Conservation (phyloP, 2,113 vertebrate genomes). For the Lycocorax pyrrhopterus region DNA sequence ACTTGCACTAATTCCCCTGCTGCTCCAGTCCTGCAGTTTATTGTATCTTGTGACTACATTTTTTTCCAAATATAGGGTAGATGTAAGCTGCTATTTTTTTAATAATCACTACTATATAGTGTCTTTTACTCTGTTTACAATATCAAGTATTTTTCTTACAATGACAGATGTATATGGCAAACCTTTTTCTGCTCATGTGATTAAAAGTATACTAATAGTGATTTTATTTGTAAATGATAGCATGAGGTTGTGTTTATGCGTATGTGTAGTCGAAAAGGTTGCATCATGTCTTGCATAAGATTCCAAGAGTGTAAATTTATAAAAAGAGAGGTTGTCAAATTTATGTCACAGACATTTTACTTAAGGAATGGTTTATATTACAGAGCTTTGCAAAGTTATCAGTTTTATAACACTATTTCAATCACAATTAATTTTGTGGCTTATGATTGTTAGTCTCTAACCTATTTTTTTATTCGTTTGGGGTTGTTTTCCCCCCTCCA, state of each 20-base stretch:
- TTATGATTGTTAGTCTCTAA: conserved; percentile 55
- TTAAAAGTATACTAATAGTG: conserved; percentile 57
- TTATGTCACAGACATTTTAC: conserved; percentile 67
- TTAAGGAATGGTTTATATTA: conserved; percentile 65
- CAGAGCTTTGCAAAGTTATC: conserved; percentile 60
- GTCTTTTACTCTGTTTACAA: conserved; percentile 76
- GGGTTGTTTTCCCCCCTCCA: too few relatives aligned
- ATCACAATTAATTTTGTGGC: conserved; percentile 66
- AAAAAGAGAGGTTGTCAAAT: conserved; percentile 69
- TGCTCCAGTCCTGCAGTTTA: conserved; percentile 69
- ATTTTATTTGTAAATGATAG: conserved; percentile 58
- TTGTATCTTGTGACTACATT: conserved; percentile 71
- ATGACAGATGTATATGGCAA: conserved; percentile 62
- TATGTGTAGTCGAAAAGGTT: conserved; percentile 53
- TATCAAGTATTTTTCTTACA: conserved; percentile 70
- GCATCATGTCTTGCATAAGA: conserved; percentile 52
- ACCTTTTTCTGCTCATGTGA: conserved; percentile 65
- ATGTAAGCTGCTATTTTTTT: conserved; percentile 77
- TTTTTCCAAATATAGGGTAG: conserved; percentile 68
- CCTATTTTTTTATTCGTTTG: background rate
- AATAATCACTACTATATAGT: conserved; percentile 75
- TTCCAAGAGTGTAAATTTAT: conserved; percentile 59
- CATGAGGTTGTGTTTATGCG: conserved; percentile 57
- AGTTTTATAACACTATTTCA: conserved; percentile 71
- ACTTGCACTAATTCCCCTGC: conserved; percentile 75